Evolutionary conservation across 2,888 invertebrate genomes (phyloP).

Genomic region (Drosophila engyochracea): DNA sequence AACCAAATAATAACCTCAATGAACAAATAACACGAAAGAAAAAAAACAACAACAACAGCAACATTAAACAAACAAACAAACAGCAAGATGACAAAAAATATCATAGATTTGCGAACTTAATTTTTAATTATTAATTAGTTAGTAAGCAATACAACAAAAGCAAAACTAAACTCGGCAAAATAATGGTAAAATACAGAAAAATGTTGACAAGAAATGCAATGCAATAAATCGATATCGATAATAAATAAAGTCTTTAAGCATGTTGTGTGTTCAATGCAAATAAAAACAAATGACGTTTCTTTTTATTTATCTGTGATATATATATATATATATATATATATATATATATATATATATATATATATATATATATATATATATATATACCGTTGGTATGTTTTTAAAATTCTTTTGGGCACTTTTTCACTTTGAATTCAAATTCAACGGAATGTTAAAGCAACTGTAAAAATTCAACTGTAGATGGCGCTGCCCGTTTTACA

Average conservation of each 20-base stretch:
- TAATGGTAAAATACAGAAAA: conserved; percentile 44
- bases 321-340: not conserved
- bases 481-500: conserved; percentile 18
- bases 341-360: not conserved
- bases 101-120: conserved; percentile 57
- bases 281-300: conserved; percentile 30
- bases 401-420: not conserved
- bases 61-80: conserved; percentile 10
- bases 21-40: not conserved
- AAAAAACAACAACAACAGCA: not conserved
- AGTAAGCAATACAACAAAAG: conserved; percentile 59
- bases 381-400: not conserved
- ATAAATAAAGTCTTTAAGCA: conserved; percentile 79
- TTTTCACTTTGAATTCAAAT: not conserved
- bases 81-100: conserved; percentile 38
- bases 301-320: not conserved
- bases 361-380: not conserved
- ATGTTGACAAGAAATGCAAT: conserved; percentile 64
- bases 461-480: conserved; percentile 14
- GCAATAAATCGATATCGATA: conserved; percentile 79
- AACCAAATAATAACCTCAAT: conserved; percentile 47
- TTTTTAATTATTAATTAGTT: conserved; percentile 74
- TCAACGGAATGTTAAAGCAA: not conserved
- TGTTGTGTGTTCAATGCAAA: conserved; percentile 80
- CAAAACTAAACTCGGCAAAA: conserved; percentile 47